Percentiles rank a stretch among this genome's conserved stretches.
Conservation (phyloP, 2,888 invertebrate genomes). For the Plutella xylostella region DNA sequence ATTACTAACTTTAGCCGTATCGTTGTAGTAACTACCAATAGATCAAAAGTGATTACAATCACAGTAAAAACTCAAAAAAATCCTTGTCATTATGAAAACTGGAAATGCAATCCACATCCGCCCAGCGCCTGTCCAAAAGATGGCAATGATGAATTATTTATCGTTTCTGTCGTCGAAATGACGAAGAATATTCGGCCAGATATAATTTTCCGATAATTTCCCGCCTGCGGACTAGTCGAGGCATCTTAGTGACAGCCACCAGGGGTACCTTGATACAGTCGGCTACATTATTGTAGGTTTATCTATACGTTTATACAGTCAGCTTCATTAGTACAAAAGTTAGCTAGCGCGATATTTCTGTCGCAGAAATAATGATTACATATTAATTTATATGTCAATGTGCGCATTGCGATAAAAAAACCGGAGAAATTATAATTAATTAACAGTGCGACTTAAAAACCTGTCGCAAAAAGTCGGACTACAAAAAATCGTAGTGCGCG, state of each 20-base stretch:
- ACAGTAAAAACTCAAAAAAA: too few relatives aligned
- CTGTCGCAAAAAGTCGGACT: too few relatives aligned
- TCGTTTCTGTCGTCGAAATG: conserved; percentile 46
- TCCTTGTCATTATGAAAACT: too few relatives aligned
- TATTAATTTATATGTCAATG: background rate
- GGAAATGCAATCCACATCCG: too few relatives aligned
- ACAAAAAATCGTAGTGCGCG: too few relatives aligned
- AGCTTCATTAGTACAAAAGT: background rate
- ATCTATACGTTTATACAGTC: background rate
- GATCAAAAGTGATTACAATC: too few relatives aligned
- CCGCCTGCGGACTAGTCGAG: background rate
- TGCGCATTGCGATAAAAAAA: background rate
- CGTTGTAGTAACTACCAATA: too few relatives aligned
- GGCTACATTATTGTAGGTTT: background rate
- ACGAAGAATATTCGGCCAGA: conserved; percentile 24
- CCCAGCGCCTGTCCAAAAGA: too few relatives aligned
- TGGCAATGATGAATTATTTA: conserved; percentile 66
- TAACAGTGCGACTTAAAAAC: background rate
- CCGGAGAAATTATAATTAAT: background rate
- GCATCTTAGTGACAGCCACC: background rate
- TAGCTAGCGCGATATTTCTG: background rate
- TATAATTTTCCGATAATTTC: conserved; percentile 6
- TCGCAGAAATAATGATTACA: background rate
- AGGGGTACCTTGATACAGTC: too few relatives aligned
- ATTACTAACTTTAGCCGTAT: too few relatives aligned